Conservation (phyloP, 2,113 vertebrate species). For the Rhabdomys dilectus region DNA sequence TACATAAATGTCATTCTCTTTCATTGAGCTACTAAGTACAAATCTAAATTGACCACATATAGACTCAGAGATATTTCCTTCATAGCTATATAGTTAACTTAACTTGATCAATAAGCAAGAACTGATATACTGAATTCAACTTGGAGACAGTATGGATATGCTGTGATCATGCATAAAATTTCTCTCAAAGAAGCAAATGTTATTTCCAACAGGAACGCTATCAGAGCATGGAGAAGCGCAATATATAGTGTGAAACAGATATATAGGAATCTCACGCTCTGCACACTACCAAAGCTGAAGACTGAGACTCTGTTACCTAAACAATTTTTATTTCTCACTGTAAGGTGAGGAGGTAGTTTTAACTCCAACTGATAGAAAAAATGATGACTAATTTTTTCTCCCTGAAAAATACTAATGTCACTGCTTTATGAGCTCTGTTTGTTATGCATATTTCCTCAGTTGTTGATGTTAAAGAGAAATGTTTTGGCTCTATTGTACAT, state of each 20-base stretch:
- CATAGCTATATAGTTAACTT: neutral
- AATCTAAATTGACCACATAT: neutral
- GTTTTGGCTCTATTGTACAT: neutral
- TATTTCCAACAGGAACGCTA: neutral
- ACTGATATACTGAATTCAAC: neutral
- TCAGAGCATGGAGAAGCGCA: neutral
- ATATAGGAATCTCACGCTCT: no score
- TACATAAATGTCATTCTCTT: neutral
- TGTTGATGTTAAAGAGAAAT: neutral
- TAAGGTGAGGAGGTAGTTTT: neutral
- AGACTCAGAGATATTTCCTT: neutral
- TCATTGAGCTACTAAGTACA: neutral
- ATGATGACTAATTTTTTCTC: neutral
- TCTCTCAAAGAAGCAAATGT: neutral
- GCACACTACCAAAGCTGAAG: neutral
- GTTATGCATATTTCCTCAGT: neutral
- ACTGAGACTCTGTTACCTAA: neutral
- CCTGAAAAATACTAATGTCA: neutral
- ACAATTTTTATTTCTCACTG: neutral
- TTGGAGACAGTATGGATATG: neutral
- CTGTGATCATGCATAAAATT: no score
- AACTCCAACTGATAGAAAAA: neutral
- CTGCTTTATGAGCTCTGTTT: neutral
- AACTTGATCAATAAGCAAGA: neutral
- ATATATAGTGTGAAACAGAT: neutral